Conservation (phyloP, 2,888 invertebrate species). For the Pyrrhia umbra region DNA sequence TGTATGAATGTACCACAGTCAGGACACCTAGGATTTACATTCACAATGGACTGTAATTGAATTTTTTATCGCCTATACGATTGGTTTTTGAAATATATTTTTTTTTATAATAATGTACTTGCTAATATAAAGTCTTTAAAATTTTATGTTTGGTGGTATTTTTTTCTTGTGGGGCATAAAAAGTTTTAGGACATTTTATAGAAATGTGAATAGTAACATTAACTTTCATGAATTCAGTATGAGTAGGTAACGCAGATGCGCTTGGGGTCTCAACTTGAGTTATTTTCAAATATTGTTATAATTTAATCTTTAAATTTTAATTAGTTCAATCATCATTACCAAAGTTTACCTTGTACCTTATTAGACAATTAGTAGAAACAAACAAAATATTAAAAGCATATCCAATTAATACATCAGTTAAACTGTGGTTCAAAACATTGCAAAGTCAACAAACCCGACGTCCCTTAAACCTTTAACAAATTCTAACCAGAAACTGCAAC, state of each 20-base stretch:
- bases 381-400: not conserved
- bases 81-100: constrained; percentile 50
- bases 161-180: not conserved
- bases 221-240: not conserved
- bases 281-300: too few relatives aligned
- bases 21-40: constrained; percentile 77
- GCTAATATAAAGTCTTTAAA: not conserved
- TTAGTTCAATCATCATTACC: not conserved
- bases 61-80: constrained; percentile 50
- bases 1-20: constrained; percentile 65
- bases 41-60: constrained; percentile 66
- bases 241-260: too few relatives aligned
- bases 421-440: constrained; percentile 13
- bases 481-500: constrained; percentile 60
- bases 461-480: constrained; percentile 52
- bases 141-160: not conserved
- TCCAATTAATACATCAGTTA: not conserved
- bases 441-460: constrained; percentile 39
- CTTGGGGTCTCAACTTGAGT: too few relatives aligned
- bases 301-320: not conserved
- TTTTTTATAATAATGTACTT: constrained; percentile 30
- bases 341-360: too few relatives aligned
- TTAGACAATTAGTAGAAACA: too few relatives aligned
- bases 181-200: not conserved
- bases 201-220: not conserved